Percentiles rank a stretch among this genome's conserved stretches.
Evolutionary conservation across 2,888 invertebrate species (phyloP).

Genomic region (Ophonus ardosiacus): DNA sequence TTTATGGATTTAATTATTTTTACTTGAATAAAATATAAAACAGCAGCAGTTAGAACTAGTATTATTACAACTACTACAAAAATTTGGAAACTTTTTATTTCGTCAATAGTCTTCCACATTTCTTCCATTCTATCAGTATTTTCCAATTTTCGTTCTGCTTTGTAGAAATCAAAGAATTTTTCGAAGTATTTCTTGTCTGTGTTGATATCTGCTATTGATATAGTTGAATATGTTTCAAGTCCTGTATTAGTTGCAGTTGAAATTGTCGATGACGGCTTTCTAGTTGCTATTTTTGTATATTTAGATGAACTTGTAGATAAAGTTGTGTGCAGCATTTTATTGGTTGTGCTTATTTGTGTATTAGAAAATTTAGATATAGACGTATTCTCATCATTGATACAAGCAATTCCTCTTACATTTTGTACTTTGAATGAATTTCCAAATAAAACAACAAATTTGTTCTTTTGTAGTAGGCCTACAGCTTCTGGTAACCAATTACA

Average conservation of each 20-base stretch:
- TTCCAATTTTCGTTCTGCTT: neutral
- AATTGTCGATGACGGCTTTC: neutral
- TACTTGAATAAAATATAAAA: neutral
- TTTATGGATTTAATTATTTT: neutral
- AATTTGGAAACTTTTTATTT: neutral
- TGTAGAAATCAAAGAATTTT: neutral
- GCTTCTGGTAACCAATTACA: slow-evolving; percentile 56
- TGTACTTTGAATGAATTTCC: neutral
- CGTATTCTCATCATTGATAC: neutral
- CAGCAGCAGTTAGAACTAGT: neutral
- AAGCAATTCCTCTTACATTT: slow-evolving; percentile 39
- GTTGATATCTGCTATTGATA: neutral
- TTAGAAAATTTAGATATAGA: neutral
- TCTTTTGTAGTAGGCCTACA: slow-evolving; percentile 34
- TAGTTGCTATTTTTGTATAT: neutral
- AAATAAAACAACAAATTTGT: neutral
- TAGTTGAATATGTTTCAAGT: neutral
- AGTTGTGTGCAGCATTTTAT: neutral
- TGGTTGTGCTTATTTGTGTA: neutral
- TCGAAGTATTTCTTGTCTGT: neutral
- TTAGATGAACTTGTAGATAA: neutral
- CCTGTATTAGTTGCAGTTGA: neutral
- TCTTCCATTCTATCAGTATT: slow-evolving; percentile 6
- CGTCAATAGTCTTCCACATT: neutral
- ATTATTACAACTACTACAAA: slow-evolving; percentile 6